Evolutionary conservation across 37 sponge, comb jelly and placozoan genomes (phyloP).

Genomic region (Petrosia ficiformis): DNA sequence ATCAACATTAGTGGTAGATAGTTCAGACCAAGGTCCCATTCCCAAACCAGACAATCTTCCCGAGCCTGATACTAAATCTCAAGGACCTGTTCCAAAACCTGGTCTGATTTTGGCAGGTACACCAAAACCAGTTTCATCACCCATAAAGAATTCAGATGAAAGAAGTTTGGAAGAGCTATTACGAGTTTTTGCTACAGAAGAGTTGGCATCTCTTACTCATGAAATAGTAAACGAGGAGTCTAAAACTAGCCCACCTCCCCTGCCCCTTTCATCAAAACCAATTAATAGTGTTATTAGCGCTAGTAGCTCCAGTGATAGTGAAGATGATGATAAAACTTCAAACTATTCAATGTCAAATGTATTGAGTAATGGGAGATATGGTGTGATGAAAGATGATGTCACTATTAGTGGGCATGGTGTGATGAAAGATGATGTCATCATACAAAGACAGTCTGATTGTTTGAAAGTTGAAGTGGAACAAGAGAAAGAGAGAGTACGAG

Average conservation of each 20-base stretch:
- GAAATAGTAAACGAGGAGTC: neutral
- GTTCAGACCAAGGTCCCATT: too few relatives aligned
- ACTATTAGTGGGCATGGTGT: too few relatives aligned
- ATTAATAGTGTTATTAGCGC: neutral
- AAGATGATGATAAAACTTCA: too few relatives aligned
- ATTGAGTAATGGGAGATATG: neutral
- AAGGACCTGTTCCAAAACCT: slow-evolving; percentile 12
- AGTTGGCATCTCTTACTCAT: slow-evolving; percentile 15
- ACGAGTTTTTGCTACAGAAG: slow-evolving; percentile 35
- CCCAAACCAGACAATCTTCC: neutral
- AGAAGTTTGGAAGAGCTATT: slow-evolving; percentile 20
- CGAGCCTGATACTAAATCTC: neutral
- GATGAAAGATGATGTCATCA: too few relatives aligned
- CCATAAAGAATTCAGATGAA: neutral
- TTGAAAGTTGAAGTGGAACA: too few relatives aligned
- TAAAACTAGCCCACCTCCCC: neutral
- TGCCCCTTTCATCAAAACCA: neutral
- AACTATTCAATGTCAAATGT: neutral
- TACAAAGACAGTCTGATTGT: too few relatives aligned
- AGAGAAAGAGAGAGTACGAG: slow-evolving; percentile 7
- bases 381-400: too few relatives aligned
- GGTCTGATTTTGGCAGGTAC: slow-evolving; percentile 9
- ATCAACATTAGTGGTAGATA: too few relatives aligned
- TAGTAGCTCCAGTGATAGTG: neutral
- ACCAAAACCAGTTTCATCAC: neutral